Percentiles rank a stretch among this genome's conserved stretches.
phyloP scores from a whole-genome alignment of 2,888 invertebrate genomes.

The Tiliacea aurago region DNA sequence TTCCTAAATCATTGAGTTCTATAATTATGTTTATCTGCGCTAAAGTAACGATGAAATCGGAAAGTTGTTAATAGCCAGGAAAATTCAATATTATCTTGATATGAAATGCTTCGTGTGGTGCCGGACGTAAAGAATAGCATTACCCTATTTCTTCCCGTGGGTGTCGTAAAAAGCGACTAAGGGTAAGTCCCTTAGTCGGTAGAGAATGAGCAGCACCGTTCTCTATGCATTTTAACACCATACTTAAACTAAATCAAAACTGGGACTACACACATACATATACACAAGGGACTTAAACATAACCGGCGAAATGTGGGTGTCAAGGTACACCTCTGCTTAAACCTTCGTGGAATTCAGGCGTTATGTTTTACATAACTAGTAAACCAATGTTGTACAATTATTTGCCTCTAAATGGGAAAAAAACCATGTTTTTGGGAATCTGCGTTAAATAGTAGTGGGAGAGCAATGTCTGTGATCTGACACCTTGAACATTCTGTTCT shows the following conservation, averaged over 20 bases:
- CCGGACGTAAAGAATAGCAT: no score
- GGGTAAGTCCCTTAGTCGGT: no score
- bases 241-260: no score
- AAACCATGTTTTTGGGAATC: neutral
- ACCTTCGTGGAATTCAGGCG: neutral
- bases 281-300: no score
- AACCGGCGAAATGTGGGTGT: no score
- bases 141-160: no score
- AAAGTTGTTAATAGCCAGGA: neutral
- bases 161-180: no score
- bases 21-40: neutral
- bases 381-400: neutral
- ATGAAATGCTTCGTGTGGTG: no score
- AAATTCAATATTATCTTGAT: neutral
- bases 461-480: conserved; percentile 6
- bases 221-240: no score
- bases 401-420: neutral
- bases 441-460: neutral
- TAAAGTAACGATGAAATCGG: neutral
- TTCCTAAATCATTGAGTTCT: neutral
- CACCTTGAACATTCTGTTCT: neutral
- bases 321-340: neutral
- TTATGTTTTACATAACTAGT: no score
- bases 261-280: neutral
- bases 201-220: no score